Conservation (phyloP, 2,797 vertebrate genomes). For the Pangasius sanitwongsei region DNA sequence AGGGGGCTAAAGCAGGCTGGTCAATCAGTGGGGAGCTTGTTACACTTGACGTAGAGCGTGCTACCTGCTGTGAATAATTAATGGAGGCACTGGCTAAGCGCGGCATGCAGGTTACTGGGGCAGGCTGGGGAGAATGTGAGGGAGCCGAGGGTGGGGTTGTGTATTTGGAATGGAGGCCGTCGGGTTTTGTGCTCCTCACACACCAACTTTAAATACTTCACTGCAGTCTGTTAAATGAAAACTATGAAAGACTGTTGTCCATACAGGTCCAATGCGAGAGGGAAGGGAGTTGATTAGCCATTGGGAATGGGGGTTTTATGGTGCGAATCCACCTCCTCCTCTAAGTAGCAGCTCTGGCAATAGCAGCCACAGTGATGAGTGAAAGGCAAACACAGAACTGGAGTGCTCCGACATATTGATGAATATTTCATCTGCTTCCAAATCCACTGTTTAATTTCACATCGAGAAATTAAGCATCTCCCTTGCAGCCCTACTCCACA, state of each 20-base stretch:
- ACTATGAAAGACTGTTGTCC: constrained; percentile 45
- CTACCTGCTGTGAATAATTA: constrained; percentile 85
- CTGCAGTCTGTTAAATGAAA: constrained; percentile 44
- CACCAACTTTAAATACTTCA: constrained; percentile 49
- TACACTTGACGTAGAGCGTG: constrained; percentile 63
- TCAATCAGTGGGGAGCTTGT: constrained; percentile 63
- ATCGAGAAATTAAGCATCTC: constrained; percentile 82
- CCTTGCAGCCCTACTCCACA: constrained; percentile 49
- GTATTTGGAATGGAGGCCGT: constrained; percentile 45
- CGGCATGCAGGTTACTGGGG: constrained; percentile 78
- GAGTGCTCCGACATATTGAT: constrained; percentile 67
- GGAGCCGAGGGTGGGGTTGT: constrained; percentile 66
- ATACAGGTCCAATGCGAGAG: constrained; percentile 48
- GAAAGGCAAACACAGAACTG: constrained; percentile 81
- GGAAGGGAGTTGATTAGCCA: constrained; percentile 55
- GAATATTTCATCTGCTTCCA: constrained; percentile 94
- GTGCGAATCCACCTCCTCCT: constrained; percentile 81
- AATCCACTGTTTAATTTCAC: constrained; percentile 94
- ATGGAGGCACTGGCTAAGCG: constrained; percentile 86
- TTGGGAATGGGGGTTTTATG: constrained; percentile 29
- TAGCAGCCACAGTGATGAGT: constrained; percentile 87
- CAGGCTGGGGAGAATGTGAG: constrained; percentile 51
- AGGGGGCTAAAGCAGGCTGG: constrained; percentile 44
- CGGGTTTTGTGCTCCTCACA: constrained; percentile 53
- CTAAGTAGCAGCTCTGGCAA: constrained; percentile 59